Base-by-base conservation (phyloP, 2,113 vertebrate genomes). In the Neopipo cinnamomea region DNA sequence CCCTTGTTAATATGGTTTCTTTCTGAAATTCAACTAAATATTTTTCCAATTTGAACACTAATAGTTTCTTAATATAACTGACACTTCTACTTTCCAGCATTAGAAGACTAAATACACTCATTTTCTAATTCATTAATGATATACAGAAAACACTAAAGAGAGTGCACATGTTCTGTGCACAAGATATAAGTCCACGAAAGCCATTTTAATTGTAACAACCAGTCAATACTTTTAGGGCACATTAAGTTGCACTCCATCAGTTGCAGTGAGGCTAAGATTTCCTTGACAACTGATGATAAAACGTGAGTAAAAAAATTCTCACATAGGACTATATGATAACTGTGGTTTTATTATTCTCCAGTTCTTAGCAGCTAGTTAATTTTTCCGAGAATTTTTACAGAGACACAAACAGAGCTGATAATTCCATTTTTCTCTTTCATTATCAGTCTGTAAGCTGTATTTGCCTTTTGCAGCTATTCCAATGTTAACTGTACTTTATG, bases 161-260 rank as follows among this genome's bases (percentile, higher is more conserved):
- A 35, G 12, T 30, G 44, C 52, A 44, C 37, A 16, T 17, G 19
- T 12, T 23, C 8, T 27, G 5, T 0, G 2, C 1, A 2, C 31
- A n/a, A 20, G 11, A 5, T 41, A 35, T 11, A 77, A 39, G 37
- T 44, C 27, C 19, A 35, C 49, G 19, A 81, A 83, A 70, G 19
- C 12, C 5, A n/a, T 66, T 70, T 46, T 0, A 0, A 30, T 16
- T 21, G 3, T 14, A 65, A 73, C 12, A 13, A 41, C 19, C 11
- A 73, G 30, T 35, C 7, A 4, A 20, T 62, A 58, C 3, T 58
- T 87, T 46, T 22, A 81, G 49, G 44, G 8, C 27, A 58, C 28
- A 46, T 41, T 46, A 81, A 46, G 13, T 50, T 67, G 9, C 35
- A 25, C 22, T 83, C 12, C 47, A 84, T 21, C 15, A n/a, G 14